phyloP scores from a whole-genome alignment of 2,888 invertebrate species.

The Sphaeridia pumilis region DNA sequence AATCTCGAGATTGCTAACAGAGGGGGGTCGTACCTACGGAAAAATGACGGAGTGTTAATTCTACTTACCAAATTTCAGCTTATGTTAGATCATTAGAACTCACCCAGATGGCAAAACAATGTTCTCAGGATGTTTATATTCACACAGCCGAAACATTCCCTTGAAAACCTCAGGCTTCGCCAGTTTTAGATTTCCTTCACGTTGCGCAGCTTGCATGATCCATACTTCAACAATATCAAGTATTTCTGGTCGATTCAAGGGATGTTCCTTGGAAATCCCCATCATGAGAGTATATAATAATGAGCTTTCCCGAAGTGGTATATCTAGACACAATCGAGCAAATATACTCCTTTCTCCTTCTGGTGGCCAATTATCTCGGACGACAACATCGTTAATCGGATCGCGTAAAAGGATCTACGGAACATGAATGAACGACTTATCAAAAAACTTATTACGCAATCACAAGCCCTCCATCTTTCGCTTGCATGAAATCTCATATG shows the following conservation, averaged over 20 bases:
- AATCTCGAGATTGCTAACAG: constrained; percentile 77
- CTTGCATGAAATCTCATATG: neutral
- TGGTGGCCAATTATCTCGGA: constrained; percentile 69
- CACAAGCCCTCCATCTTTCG: neutral
- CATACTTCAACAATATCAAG: constrained; percentile 76
- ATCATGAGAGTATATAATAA: constrained; percentile 69
- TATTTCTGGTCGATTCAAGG: constrained; percentile 66
- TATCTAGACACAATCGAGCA: constrained; percentile 71
- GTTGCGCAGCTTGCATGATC: constrained; percentile 68
- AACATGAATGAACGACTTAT: neutral
- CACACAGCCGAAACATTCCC: constrained; percentile 75
- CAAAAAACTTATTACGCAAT: neutral
- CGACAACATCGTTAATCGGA: constrained; percentile 26
- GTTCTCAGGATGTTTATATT: constrained; percentile 86
- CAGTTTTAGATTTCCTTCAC: constrained; percentile 58
- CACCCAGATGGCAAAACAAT: constrained; percentile 73
- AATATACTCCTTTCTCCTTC: constrained; percentile 73
- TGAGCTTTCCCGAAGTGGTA: constrained; percentile 75
- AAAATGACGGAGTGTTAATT: constrained; percentile 4
- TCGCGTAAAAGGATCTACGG: constrained; percentile 58
- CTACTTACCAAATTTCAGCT: neutral
- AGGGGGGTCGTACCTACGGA: constrained; percentile 66
- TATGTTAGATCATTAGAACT: constrained; percentile 36
- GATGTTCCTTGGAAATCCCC: constrained; percentile 67
- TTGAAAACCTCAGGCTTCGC: constrained; percentile 77